Evolutionary conservation across 2,113 vertebrate species (phyloP), one percentile per base, ranked within the genome.

Genomic region (Alethe castanea): DNA sequence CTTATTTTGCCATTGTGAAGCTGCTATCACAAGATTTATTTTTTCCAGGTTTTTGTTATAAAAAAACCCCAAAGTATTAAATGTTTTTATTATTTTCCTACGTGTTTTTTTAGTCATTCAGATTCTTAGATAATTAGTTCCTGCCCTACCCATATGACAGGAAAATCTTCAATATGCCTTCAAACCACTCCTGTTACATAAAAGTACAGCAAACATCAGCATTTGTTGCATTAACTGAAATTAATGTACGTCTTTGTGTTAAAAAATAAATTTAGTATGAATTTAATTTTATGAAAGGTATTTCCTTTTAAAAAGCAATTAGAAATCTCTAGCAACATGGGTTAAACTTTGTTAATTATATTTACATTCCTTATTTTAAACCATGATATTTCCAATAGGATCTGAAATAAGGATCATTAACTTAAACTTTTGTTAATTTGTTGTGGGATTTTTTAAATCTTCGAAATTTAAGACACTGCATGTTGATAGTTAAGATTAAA

Each of bases 51-150:
- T 83, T 80, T 73, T 67, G 2, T 33, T 28, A 9, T 33, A 59
- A 74, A 66, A 67, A 1, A 15, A 2, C 3, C 2, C 3, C 4
- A 2, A n/a, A 4, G 2, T 29, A 53, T 73, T 11, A 10, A 5
- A 1, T 59, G 19, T 24, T 40, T 19, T 6, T 4, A 9, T 47
- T 35, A 18, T 80, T 81, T 87, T 67, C 5, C 8, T 84, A 4
- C 24, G 11, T 81, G 29, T 4, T 1, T 44, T 73, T 76, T 86
- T 66, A 14, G 11, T 42, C 2, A 35, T 76, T 92, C 7, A 42
- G 6, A 60, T 64, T 69, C 57, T 64, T 64, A 31, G 29, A 53
- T 33, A 47, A 67, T n/a, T 73, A 57, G 5, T 36, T 81, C 35
- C 42, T 59, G 9, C 50, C 57, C 31, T 73, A 57, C 12, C 5